phyloP scores from a whole-genome alignment of 2,797 vertebrate genomes.

The Moxostoma hubbsi region DNA sequence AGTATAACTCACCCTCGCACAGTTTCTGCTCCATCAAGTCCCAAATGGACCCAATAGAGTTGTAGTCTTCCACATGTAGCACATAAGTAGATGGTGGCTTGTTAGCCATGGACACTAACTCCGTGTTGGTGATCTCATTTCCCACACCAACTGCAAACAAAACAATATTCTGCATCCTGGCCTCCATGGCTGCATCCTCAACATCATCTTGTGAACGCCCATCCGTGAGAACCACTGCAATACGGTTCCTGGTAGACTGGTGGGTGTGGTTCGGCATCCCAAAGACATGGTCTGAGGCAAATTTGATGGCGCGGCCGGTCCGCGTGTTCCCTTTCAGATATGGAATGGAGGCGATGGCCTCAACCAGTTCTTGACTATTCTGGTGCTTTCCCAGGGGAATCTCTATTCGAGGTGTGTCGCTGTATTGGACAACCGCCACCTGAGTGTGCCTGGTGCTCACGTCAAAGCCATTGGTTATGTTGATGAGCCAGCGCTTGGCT shows the following conservation, averaged over 20 bases:
- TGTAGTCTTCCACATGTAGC: conserved; percentile 73
- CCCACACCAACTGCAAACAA: conserved; percentile 74
- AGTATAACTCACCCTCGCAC: conserved; percentile 68
- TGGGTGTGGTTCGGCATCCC: conserved; percentile 58
- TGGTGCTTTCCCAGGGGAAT: conserved; percentile 68
- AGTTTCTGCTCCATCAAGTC: conserved; percentile 73
- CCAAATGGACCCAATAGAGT: conserved; percentile 68
- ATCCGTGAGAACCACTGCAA: conserved; percentile 71
- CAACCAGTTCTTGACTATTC: conserved; percentile 62
- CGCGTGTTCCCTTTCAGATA: conserved; percentile 72
- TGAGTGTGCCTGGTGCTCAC: conserved; percentile 68
- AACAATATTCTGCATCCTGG: conserved; percentile 67
- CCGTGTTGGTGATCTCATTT: conserved; percentile 67
- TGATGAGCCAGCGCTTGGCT: conserved; percentile 72
- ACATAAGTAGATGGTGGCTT: conserved; percentile 70
- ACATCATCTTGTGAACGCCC: conserved; percentile 74
- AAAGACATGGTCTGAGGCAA: conserved; percentile 71
- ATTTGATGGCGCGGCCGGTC: conserved; percentile 72
- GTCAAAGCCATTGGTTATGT: conserved; percentile 70
- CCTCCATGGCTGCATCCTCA: conserved; percentile 67
- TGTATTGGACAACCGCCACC: conserved; percentile 74
- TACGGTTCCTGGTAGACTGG: conserved; percentile 63
- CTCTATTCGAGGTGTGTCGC: conserved; percentile 71
- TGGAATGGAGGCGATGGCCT: conserved; percentile 63
- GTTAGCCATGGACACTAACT: conserved; percentile 70